A percentile compares a stretch with the other conserved stretches of the same genome.
Evolutionary conservation across 2,113 vertebrate genomes (phyloP).

Genomic region (Lathamus discolor): DNA sequence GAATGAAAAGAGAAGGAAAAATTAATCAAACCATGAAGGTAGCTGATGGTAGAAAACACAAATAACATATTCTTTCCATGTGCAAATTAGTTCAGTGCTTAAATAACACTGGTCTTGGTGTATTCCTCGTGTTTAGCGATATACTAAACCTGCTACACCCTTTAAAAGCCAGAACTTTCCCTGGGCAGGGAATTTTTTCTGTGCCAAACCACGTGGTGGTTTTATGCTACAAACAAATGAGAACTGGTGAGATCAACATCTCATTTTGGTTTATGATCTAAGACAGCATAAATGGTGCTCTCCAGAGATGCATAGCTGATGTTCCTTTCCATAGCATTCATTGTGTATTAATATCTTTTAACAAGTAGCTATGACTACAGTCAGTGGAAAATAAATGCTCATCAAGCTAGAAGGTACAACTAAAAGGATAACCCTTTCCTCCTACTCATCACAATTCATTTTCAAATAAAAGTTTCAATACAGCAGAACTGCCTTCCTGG

Average conservation of each 20-base stretch:
- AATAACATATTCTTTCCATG: background rate
- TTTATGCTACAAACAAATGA: slow-evolving; percentile 6
- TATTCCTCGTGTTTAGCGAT: background rate
- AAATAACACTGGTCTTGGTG: background rate
- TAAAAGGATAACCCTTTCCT: background rate
- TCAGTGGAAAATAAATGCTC: background rate
- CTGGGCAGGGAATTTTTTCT: background rate
- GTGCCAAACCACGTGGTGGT: background rate
- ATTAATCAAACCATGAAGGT: background rate
- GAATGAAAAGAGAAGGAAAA: background rate
- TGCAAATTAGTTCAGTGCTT: background rate
- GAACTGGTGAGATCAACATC: background rate
- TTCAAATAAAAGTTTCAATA: background rate
- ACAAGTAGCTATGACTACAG: background rate
- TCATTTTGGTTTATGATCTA: slow-evolving; percentile 29
- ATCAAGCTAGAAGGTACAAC: background rate
- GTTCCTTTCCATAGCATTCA: background rate
- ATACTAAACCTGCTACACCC: background rate
- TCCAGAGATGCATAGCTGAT: background rate
- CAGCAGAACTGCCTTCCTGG: background rate
- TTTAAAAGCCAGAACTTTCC: background rate
- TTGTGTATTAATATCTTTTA: background rate
- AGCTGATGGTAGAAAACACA: background rate
- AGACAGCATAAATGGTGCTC: background rate
- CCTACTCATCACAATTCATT: background rate